Evolutionary conservation across 2,888 invertebrate species (phyloP), one percentile per base, ranked within the genome.

Genomic region (Ischnus inquisitorius): DNA sequence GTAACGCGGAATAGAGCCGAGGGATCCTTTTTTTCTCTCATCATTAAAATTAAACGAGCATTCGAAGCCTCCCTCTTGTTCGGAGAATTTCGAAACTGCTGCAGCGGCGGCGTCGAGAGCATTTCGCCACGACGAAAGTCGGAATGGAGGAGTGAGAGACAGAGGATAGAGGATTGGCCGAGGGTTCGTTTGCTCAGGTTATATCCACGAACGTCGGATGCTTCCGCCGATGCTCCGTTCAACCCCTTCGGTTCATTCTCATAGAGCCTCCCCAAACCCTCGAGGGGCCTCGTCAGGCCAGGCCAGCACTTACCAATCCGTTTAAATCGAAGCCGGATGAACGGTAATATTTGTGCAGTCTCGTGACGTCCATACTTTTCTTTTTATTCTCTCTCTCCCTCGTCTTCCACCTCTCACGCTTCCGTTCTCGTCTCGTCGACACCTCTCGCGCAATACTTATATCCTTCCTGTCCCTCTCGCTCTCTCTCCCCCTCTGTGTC

Each of bases 261-360:
- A 39, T 39, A 64, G 64, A 34, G 34, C 8, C 34, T 34, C 34
- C 34, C 48, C n/a, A 22, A 46, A 16, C 43, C 62, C 80, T 78
- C 74, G 74, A 78, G 80, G 67, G 64, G 76, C 60, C 51, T 83
- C 80, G 80, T 80, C 75, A 51, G 60, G 10, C 28, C 43, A 75
- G 46, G 54, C 48, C 48, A 57, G 43, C 68, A 81, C 82, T 87
- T 78, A 87, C 87, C 74, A 82, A 81, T 77, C 77, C 79, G 62
- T 81, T 85, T 60, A 78, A 71, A 76, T 87, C 87, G 71, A 83
- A 88, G 41, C 87, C 82, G 64, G 87, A 83, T 22, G 89, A 75
- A 39, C 88, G 90, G 82, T 91, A 89, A 84, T 90, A 89, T 87
- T 88, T 90, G 85, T 88, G 84, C 43, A 89, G 62, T 76, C 83